Evolutionary conservation across 92 coral and sea anemone species (phyloP), one percentile per base, ranked within the genome.

Genomic region (Ricordea florida): DNA sequence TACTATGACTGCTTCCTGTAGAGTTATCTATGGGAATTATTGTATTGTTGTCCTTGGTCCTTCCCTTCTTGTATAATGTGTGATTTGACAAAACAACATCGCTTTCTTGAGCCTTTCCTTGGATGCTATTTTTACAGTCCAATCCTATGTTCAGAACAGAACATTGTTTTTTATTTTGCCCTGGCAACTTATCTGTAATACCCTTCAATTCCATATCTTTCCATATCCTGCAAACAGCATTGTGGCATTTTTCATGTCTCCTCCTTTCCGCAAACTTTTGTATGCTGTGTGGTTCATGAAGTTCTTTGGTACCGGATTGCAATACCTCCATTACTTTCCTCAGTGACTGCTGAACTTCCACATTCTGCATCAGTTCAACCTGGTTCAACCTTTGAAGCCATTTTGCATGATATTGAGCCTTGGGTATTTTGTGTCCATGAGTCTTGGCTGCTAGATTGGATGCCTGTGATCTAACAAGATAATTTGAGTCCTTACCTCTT

Each of bases 351-450:
- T 89, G 94, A 25, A 89, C 94, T 18, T 85, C 91, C 2, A 87
- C 36, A 35, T 89, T 89, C 42, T 89, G 94, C 31, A 89, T 83
- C 28, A 89, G 61, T 45, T 89, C 94, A 0, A 81, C 71, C 20
- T 60, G 64, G 32, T 87, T 85, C n/a, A 89, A 66, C 31, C 80
- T 62, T 71, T 78, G 74, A 34, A 89, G 76, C 73, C 83, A 71
- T 55, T 44, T 22, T 28, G 59, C 32, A 28, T 48, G 53, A 18
- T 62, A 45, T 23, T 50, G 20, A 9, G 51, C 26, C 34, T 60
- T 61, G 3, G 65, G 47, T 10, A 36, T 33, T 53, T 76, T 72
- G 26, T 66, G 43, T 34, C 63, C 74, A 7, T 72, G 70, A 16
- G 71, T 59, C 21, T 26, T 40, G 22, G 57, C 20, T 21, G 57